Evolutionary conservation across 2,888 invertebrate genomes (phyloP).

Genomic region (Pelosia muscerda): DNA sequence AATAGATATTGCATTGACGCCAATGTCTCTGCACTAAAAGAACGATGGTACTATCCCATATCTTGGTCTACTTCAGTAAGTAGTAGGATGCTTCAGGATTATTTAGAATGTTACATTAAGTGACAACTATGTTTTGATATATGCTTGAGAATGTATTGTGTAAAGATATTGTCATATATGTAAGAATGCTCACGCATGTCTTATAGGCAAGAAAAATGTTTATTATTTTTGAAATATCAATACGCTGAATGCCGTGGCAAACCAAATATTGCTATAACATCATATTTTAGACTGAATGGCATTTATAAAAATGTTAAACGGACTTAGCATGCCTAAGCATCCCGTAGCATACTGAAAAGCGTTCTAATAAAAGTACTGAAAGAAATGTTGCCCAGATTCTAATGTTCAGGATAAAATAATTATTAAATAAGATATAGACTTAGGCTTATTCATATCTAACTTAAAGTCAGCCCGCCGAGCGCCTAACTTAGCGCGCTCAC

Average conservation of each 20-base stretch:
- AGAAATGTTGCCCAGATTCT: not conserved
- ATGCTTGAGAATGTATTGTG: not conserved
- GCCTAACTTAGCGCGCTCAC: slow-evolving; percentile 13
- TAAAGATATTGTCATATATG: not conserved
- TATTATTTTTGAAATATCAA: too few species aligned
- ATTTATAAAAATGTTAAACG: not conserved
- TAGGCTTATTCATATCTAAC: slow-evolving; percentile 1
- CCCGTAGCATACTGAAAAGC: not conserved
- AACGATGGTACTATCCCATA: not conserved
- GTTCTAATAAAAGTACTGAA: not conserved
- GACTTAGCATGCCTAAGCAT: not conserved
- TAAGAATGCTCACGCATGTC: not conserved
- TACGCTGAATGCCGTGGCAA: not conserved
- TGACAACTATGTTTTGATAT: not conserved
- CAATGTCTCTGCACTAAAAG: too few species aligned
- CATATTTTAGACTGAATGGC: not conserved
- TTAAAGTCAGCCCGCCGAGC: slow-evolving; percentile 9
- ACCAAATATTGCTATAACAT: not conserved
- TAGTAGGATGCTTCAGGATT: not conserved
- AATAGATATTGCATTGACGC: too few species aligned
- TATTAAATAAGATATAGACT: not conserved
- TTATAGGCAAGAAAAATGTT: not conserved
- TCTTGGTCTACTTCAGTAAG: not conserved
- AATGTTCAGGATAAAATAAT: slow-evolving; percentile 8
- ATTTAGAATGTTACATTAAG: not conserved